Conservation (phyloP, 2,113 vertebrate species). For the Prinia subflava region DNA sequence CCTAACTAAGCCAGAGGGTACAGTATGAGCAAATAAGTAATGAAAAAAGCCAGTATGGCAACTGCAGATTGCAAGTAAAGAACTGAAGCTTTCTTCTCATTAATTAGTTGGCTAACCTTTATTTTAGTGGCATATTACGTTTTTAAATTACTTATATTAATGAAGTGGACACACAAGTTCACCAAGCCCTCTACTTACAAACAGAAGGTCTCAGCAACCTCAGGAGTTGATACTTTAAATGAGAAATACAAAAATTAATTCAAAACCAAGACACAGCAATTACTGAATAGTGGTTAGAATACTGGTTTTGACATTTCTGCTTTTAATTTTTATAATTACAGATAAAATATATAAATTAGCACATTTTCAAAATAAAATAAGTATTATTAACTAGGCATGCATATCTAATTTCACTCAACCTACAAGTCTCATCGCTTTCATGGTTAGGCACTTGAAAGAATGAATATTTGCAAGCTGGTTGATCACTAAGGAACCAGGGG, state of each 20-base stretch:
- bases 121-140: not conserved
- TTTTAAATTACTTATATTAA: not conserved
- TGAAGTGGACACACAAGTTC: not conserved
- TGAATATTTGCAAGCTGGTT: not conserved
- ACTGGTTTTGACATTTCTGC: not conserved
- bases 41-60: not conserved
- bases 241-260: not conserved
- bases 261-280: not conserved
- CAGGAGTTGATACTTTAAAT: not conserved
- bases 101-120: constrained; percentile 6
- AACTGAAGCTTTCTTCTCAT: not conserved
- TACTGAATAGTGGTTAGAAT: not conserved
- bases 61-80: not conserved
- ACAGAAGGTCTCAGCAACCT: not conserved
- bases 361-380: not conserved
- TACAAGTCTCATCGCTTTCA: not conserved
- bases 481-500: not conserved
- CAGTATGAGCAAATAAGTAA: not conserved
- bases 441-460: not conserved
- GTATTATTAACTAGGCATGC: not conserved
- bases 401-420: not conserved
- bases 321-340: not conserved
- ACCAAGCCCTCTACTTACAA: not conserved
- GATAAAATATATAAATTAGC: not conserved
- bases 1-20: not conserved